Evolutionary conservation across 2,888 invertebrate genomes (phyloP).

Genomic region (Pocota personata): DNA sequence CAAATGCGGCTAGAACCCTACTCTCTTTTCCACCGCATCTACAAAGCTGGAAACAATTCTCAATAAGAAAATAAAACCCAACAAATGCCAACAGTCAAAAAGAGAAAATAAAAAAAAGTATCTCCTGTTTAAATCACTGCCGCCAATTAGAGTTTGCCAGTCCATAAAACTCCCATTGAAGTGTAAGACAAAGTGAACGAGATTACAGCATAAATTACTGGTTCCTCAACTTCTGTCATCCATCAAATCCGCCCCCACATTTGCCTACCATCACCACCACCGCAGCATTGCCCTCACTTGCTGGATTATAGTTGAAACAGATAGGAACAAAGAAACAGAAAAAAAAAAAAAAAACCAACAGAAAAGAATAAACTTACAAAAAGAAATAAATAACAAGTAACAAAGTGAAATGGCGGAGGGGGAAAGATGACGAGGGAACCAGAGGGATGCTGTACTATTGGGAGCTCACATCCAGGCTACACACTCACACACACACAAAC

Average conservation of each 20-base stretch:
- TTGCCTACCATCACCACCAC: constrained; percentile 50
- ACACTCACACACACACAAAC: constrained; percentile 6
- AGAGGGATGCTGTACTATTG: constrained; percentile 43
- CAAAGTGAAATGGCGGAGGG: constrained; percentile 20
- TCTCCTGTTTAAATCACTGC: constrained; percentile 70
- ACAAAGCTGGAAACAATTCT: constrained; percentile 17
- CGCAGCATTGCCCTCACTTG: constrained; percentile 34
- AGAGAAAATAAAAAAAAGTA: constrained; percentile 26
- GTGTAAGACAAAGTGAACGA: constrained; percentile 74
- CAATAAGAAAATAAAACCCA: background rate
- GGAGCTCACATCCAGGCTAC: constrained; percentile 29
- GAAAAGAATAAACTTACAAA: constrained; percentile 38
- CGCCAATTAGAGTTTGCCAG: constrained; percentile 74
- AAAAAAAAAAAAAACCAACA: constrained; percentile 8
- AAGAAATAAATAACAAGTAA: constrained; percentile 65
- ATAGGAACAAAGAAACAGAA: constrained; percentile 22
- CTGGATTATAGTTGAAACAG: constrained; percentile 65
- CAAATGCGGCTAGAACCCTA: background rate
- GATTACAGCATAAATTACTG: constrained; percentile 74
- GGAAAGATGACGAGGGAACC: background rate
- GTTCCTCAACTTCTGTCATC: constrained; percentile 74
- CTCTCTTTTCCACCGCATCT: background rate
- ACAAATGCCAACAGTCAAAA: constrained; percentile 2
- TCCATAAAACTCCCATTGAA: constrained; percentile 74
- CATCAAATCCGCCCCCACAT: constrained; percentile 73